Conservation (phyloP, 2,888 invertebrate genomes). For the Catocala sponsa region DNA sequence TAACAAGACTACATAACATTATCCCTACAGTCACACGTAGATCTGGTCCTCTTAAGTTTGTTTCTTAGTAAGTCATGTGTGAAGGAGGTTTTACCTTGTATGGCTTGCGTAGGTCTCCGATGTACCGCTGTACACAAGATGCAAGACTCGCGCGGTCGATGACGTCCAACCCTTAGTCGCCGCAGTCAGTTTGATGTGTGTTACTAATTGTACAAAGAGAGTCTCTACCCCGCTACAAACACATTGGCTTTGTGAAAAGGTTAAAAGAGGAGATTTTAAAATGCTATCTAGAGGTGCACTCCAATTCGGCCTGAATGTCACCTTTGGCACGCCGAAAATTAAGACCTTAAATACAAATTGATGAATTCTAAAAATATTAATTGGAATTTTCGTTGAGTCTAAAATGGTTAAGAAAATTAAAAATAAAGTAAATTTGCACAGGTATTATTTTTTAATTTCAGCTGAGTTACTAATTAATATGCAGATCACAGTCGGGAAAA, state of each 20-base stretch:
- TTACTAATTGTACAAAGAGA: slow-evolving; percentile 62
- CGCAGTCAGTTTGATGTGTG: slow-evolving; percentile 41
- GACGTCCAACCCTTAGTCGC: slow-evolving; percentile 22
- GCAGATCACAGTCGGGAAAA: neutral
- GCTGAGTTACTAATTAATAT: slow-evolving; percentile 5
- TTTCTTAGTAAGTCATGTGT: too few species aligned
- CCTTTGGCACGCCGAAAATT: slow-evolving; percentile 12
- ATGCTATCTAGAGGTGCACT: slow-evolving; percentile 43
- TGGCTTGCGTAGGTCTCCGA: too few species aligned
- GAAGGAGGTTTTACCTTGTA: too few species aligned
- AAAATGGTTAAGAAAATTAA: too few species aligned
- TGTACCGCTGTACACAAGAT: too few species aligned
- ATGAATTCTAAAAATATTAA: too few species aligned
- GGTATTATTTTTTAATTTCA: slow-evolving; percentile 8
- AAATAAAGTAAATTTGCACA: neutral
- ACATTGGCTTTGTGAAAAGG: slow-evolving; percentile 56
- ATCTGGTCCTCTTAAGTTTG: too few species aligned
- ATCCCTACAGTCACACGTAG: too few species aligned
- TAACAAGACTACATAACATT: too few species aligned
- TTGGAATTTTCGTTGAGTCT: too few species aligned
- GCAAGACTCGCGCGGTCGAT: neutral
- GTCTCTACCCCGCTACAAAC: slow-evolving; percentile 36
- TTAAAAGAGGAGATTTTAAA: slow-evolving; percentile 58
- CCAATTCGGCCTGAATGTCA: slow-evolving; percentile 10
- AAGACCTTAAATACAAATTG: neutral